phyloP scores from a whole-genome alignment of 2,113 vertebrate species.

The Uria aalge region DNA sequence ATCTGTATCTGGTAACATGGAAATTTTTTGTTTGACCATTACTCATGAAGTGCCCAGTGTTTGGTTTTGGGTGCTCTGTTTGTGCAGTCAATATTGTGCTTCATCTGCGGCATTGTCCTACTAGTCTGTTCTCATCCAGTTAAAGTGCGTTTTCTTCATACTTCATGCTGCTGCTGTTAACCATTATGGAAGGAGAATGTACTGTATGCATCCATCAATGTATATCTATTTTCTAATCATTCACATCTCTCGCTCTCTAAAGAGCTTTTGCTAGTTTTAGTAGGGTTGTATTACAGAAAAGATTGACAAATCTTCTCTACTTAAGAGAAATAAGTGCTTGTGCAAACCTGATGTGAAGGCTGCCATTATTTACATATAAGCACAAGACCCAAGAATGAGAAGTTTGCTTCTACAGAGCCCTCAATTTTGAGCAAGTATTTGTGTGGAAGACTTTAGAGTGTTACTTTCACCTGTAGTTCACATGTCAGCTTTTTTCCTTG shows the following conservation, averaged over 20 bases:
- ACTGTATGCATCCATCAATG: not conserved
- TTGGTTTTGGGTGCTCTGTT: not conserved
- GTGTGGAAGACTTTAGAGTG: not conserved
- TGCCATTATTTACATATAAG: constrained; percentile 2
- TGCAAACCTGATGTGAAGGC: not conserved
- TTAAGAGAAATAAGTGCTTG: not conserved
- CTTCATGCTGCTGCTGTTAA: constrained; percentile 2
- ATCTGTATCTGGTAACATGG: not conserved
- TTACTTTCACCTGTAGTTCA: not conserved
- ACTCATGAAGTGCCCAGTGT: not conserved
- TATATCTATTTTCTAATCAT: not conserved
- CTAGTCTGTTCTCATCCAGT: not conserved
- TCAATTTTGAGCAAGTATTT: not conserved
- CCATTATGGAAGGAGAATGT: not conserved
- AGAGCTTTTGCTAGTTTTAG: not conserved
- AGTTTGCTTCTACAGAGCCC: not conserved
- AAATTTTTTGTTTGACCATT: not conserved
- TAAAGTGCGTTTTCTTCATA: not conserved
- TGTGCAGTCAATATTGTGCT: not conserved
- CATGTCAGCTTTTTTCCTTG: not conserved
- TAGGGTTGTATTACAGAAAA: not conserved
- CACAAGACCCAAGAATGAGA: constrained; percentile 18
- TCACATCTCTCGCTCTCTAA: constrained; percentile 6
- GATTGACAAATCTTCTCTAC: not conserved
- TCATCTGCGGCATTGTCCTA: not conserved